Base-by-base conservation (phyloP, 1,140 invertebrate genomes). In the Elymnias hypermnestra region DNA sequence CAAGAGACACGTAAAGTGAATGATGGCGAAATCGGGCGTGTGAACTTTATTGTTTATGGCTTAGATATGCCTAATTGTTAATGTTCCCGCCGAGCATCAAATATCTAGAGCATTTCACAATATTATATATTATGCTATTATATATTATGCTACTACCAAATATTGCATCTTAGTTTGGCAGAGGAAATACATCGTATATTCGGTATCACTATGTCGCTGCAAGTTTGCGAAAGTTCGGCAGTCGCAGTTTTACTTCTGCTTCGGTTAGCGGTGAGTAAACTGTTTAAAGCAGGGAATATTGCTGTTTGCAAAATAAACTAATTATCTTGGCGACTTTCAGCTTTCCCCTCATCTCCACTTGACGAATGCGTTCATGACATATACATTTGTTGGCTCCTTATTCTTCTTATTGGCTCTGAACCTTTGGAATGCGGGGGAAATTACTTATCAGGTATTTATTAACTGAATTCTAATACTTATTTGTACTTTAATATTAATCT, bases 201-300 rank as follows among this genome's bases (percentile, higher is more conserved):
- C 28, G 81, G 81, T 26, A 66, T 81, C 62, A 82, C 76, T 65
- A 84, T 84, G 76, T 81, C 76, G 41, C 61, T 84, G 23, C 81
- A 82, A 72, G 81, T 82, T 39, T 84, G 75, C 38, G 73, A 84
- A 59, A 81, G 77, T 64, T 84, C 81, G 19, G 70, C 75, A n/a
- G 66, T 79, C 2, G 79, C 75, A 39, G 75, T 84, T 41, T 64
- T 84, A 45, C 73, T 83, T 29, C 60, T 83, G 59, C 60, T 84
- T 35, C 72, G 77, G 51, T 64, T 84, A 55, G 77, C 73, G 53
- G 81, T 83, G 57, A 57, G 69, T 58, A n/a, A 28, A 45, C 21
- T 53, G 43, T 49, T 26, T 31, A 37, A 17, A 38, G 37, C 26
- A 38, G 43, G 43, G 37, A 26, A 49, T 39, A 25, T 18, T 37